Evolutionary conservation across 92 coral and sea anemone genomes (phyloP), one percentile per base, ranked within the genome.

Genomic region (Siderastrea radians): DNA sequence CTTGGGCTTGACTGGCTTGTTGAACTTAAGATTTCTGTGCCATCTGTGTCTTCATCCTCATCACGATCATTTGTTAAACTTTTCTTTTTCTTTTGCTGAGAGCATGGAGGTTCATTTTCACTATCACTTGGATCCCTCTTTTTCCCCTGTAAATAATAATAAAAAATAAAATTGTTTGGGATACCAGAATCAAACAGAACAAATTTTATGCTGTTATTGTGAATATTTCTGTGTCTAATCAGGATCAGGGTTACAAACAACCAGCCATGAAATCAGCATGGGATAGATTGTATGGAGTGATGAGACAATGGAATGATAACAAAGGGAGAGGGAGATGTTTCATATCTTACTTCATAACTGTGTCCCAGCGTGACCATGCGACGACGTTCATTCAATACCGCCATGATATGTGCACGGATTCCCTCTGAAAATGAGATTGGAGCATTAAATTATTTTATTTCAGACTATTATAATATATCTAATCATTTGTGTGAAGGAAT

Each of bases 331-430:
- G 13, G 19, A 61, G 3, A 61, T 61, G 67, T 61, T 61, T 7
- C 0, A 61, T 7, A 82, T 72, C 87, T 75, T 70, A 82, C 87
- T 74, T 82, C 87, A 58, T 71, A 82, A 70, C 61, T 82, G 65
- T 68, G 71, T 49, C 86, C 86, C 48, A 71, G 78, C 63, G 77
- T 64, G 53, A 82, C 78, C 86, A 82, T 82, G 50, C 78, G 77
- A 47, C 86, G 68, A 48, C 77, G 47, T 67, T 82, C 86, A 82
- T 70, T 82, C 64, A 82, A 54, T 19, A 67, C 76, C 10, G 68
- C 74, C 86, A 82, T 69, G 60, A 82, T 11, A 54, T 82, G 78
- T 67, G 86, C 68, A 63, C 86, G 78, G 86, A 82, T 82, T 19
- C 74, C 74, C 74, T 68, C 74, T 68, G 74, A 68, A 68, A 68